phyloP scores from a whole-genome alignment of 2,113 vertebrate species.

The Syrmaticus mikado region DNA sequence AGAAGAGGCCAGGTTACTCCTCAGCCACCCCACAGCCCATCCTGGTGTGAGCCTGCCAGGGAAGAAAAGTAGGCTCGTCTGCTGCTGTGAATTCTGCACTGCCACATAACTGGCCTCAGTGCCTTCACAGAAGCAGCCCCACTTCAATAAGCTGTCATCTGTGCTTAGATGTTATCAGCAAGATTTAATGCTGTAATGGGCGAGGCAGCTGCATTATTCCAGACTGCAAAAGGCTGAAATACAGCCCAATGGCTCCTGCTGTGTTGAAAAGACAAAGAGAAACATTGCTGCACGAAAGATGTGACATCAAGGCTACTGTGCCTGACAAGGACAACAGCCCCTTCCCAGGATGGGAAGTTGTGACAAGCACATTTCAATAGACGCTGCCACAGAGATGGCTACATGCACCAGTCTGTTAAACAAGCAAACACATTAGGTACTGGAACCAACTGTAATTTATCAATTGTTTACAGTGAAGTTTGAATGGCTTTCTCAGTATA shows the following conservation, averaged over 20 bases:
- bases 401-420: not conserved
- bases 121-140: not conserved
- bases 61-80: constrained; percentile 31
- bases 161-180: not conserved
- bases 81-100: not conserved
- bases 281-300: not conserved
- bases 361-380: not conserved
- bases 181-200: not conserved
- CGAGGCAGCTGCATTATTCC: not conserved
- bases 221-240: not conserved
- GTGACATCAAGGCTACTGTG: not conserved
- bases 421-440: too few relatives aligned
- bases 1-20: not conserved
- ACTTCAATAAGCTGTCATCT: not conserved
- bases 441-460: not conserved
- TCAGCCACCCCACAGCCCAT: not conserved
- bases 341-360: not conserved
- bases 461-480: not conserved
- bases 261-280: not conserved
- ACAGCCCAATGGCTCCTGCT: not conserved
- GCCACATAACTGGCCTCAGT: not conserved
- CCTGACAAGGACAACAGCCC: not conserved
- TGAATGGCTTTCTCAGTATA: not conserved
- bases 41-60: not conserved
- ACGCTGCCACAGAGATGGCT: not conserved